A percentile compares a stretch with the other conserved stretches of the same genome.
phyloP scores from a whole-genome alignment of 1,140 invertebrate genomes.

The Pissodes strobi region DNA sequence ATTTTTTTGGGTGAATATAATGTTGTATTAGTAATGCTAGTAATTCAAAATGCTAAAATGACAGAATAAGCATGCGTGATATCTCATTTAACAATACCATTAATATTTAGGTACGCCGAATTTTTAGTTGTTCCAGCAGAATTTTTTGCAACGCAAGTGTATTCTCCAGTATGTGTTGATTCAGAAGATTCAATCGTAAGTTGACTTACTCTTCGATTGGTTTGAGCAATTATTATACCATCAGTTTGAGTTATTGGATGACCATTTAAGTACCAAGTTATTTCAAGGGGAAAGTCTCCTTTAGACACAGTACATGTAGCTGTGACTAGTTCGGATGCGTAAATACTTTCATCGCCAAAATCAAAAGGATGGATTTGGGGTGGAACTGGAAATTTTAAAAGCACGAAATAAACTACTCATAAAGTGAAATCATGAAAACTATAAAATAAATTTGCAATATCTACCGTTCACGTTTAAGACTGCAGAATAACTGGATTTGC shows the following conservation, averaged over 20 bases:
- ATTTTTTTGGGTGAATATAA: no score
- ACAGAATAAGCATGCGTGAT: no score
- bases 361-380: constrained; percentile 75
- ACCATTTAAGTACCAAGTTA: constrained; percentile 67
- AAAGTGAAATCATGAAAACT: no score
- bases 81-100: no score
- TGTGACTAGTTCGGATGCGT: constrained; percentile 68
- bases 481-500: constrained; percentile 48
- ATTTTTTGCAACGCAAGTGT: constrained; percentile 67
- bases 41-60: no score
- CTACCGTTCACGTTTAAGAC: constrained; percentile 41
- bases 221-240: constrained; percentile 55
- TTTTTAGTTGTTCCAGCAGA: constrained; percentile 64
- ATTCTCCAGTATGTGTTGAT: constrained; percentile 65
- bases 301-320: constrained; percentile 68
- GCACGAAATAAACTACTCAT: background rate
- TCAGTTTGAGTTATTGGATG: constrained; percentile 46
- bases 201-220: constrained; percentile 62
- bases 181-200: constrained; percentile 64
- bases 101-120: constrained; percentile 65
- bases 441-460: no score
- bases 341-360: constrained; percentile 71
- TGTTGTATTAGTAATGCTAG: no score
- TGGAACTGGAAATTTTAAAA: constrained; percentile 58
- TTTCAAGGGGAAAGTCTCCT: constrained; percentile 70